Conservation (phyloP, 30 jellyfish, hydroid and myxozoan genomes). For the Pseudorhiza aurosa region DNA sequence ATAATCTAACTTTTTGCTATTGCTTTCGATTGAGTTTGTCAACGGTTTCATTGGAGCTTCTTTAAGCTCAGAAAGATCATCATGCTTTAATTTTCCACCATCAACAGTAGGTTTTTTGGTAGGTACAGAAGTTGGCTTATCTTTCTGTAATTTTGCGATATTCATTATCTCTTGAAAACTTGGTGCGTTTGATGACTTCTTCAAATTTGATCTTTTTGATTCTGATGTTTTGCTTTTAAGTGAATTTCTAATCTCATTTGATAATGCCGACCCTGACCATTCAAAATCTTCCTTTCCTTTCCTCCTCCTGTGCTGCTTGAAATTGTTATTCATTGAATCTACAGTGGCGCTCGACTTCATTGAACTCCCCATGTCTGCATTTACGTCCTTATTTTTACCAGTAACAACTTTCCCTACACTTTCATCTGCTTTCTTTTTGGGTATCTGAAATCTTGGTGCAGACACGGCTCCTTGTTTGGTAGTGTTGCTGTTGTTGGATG, state of each 20-base stretch:
- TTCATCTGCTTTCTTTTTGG: conserved; percentile 1
- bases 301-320: conserved; percentile 33
- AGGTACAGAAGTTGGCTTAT: conserved; percentile 50
- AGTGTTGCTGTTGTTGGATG: neutral
- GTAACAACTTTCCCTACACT: neutral
- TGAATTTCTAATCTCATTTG: neutral
- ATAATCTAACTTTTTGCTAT: too few species aligned
- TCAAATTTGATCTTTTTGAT: neutral
- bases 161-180: conserved; percentile 78
- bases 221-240: neutral
- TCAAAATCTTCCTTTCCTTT: conserved; percentile 33
- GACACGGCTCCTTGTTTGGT: neutral
- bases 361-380: neutral
- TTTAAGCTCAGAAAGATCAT: neutral
- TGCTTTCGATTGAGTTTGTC: neutral
- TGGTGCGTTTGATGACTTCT: conserved; percentile 31
- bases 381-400: neutral
- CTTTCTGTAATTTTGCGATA: conserved; percentile 73
- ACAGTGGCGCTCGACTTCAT: neutral
- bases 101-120: neutral
- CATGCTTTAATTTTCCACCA: neutral
- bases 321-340: neutral
- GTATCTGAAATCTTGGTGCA: neutral
- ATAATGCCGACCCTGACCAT: conserved; percentile 58
- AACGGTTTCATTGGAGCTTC: neutral